Base-by-base conservation (phyloP, 2,113 vertebrate genomes). In the Pygoscelis adeliae region DNA sequence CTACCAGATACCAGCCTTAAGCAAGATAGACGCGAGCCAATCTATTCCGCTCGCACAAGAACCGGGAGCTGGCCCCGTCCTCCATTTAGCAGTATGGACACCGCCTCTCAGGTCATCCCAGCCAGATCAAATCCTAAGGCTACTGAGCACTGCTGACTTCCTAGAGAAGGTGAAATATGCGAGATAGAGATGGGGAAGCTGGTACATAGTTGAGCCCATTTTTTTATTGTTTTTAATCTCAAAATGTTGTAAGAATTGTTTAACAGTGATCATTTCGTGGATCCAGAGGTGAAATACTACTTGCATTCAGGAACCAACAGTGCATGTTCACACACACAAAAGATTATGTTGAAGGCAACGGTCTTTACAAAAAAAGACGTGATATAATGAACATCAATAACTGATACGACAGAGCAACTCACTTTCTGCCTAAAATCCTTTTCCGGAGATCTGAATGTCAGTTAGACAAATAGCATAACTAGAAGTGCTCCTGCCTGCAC, bases 101-200 rank as follows among this genome's bases (percentile, higher is more conserved):
- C 2, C 1, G 4, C 59, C 25, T 42, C 53, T n/a, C 53, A 82
- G 19, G 32, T 21, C 29, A 77, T 16, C 22, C 25, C 42, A 52
- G 17, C 3, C 34, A 76, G 27, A 62, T 5, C n/a, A 71, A 66
- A n/a, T 30, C 53, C 74, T 34, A 69, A 25, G 22, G n/a, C n/a
- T 38, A 22, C 44, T 38, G 11, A 69, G 69, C 21, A 49, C 18
- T 47, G 21, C 40, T 32, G 18, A 61, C 25, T 50, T 91, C 36
- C 59, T n/a, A 29, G 11, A 46, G 50, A 55, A 53, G 17, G 0
- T 29, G 44, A 72, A 84, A 50, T 23, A 36, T 0, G 3, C 6
- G 15, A 62, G 19, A 56, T 0, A 65, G 42, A 76, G 22, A 53
- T 2, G 18, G 9, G 6, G 7, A 55, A 89, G 55, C 12, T 65